Conservation (phyloP, 2,888 invertebrate species). For the Metacarcinus magister region DNA sequence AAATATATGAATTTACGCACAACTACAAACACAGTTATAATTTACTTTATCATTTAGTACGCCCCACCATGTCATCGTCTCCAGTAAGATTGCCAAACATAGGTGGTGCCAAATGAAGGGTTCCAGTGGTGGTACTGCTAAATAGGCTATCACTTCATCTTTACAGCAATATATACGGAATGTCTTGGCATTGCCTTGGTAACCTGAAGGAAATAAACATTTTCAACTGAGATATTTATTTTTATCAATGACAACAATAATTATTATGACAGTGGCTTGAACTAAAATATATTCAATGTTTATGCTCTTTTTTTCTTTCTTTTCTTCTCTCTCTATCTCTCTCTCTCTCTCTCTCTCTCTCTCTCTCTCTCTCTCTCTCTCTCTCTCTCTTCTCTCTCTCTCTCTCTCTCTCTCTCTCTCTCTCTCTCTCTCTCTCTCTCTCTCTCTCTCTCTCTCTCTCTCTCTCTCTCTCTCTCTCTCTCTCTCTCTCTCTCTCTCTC, state of each 20-base stretch:
- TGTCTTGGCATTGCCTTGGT: neutral
- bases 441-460: slow-evolving; percentile 2
- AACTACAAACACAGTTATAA: neutral
- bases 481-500: slow-evolving; percentile 20
- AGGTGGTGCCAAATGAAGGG: slow-evolving; percentile 52
- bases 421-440: neutral
- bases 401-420: too few species aligned
- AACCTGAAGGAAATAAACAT: neutral
- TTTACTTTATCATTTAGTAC: neutral
- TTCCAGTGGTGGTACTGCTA: neutral
- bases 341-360: slow-evolving; percentile 14
- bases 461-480: slow-evolving; percentile 2
- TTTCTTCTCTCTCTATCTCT: neutral
- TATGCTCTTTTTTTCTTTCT: neutral
- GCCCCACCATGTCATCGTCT: neutral
- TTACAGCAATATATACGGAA: neutral
- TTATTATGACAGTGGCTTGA: neutral
- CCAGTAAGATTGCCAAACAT: neutral
- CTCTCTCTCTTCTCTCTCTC: too few species aligned
- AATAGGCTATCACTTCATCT: too few species aligned
- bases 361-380: neutral
- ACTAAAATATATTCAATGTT: neutral
- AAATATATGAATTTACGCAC: neutral
- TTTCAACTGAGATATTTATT: neutral
- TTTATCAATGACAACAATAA: neutral